Evolutionary conservation across 2,113 vertebrate species (phyloP), one percentile per base, ranked within the genome.

Genomic region (Rutilus rutilus): DNA sequence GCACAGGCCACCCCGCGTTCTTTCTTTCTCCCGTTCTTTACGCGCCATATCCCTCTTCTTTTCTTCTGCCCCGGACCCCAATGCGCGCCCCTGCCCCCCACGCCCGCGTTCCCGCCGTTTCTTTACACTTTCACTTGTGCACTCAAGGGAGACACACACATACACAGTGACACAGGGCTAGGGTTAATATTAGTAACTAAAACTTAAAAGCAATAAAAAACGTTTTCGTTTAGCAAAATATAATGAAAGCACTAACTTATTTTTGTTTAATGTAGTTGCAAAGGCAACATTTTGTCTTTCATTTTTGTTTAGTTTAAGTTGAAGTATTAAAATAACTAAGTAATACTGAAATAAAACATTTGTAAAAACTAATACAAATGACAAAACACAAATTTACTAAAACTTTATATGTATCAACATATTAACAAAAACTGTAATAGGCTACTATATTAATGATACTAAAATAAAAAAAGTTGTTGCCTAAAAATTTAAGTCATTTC

Each of bases 1-100:
- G 88, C 89, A 89, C 91, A 91, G 92, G 92, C 91, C 91, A 92
- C 90, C 88, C 89, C 89, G 87, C 90, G 92, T 88, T 90, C 86
- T 90, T 83, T 87, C 69, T 79, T 47, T 57, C 54, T 17, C 6
- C 7, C 7, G 54, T 9, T 57, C 54, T 57, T 52, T 6, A 23
- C 73, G 25, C 27, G 74, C 54, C 33, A 14, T 42, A 42, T 59
- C 54, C 54, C 6, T 45, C 39, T 45, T 69, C 60, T 71, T 73
- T 57, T 69, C 71, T n/a, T 9, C 19, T 15, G 39, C 57, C 33
- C 60, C 21, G 69, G 17, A 8, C 74, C 76, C 25, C 45, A 23
- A 21, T 27, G 81, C 80, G 42, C n/a, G 36, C 85, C 78, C 83
- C 82, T 91, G 90, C 88, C 91, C 78, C 86, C 89, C 87, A 82